phyloP scores from a whole-genome alignment of 1,140 invertebrate species.

The Papilio machaon region DNA sequence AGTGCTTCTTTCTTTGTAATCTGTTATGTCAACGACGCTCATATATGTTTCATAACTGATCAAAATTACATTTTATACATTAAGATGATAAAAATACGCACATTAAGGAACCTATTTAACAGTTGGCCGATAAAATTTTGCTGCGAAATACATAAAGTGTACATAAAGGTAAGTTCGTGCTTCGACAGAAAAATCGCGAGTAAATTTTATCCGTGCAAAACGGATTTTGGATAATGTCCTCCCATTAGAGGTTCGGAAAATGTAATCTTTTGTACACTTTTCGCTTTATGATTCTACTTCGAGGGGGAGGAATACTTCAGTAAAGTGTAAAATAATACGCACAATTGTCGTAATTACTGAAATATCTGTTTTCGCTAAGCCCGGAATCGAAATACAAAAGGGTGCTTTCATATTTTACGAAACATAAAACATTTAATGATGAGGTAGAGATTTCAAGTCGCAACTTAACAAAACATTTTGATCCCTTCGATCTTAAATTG shows the following conservation, averaged over 20 bases:
- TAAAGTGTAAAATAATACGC: slow-evolving; percentile 37
- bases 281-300: slow-evolving; percentile 51
- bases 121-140: slow-evolving; percentile 68
- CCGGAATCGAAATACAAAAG: not conserved
- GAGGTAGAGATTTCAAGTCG: slow-evolving; percentile 2
- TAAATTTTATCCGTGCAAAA: slow-evolving; percentile 67
- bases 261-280: slow-evolving; percentile 60
- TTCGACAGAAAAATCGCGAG: slow-evolving; percentile 61
- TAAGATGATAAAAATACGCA: slow-evolving; percentile 57
- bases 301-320: slow-evolving; percentile 37
- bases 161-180: slow-evolving; percentile 71
- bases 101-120: slow-evolving; percentile 64
- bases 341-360: slow-evolving; percentile 19
- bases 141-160: slow-evolving; percentile 71
- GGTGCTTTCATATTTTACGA: not conserved
- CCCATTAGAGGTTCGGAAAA: slow-evolving; percentile 69
- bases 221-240: slow-evolving; percentile 68
- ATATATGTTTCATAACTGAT: slow-evolving; percentile 63
- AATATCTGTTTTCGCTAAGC: slow-evolving; percentile 8
- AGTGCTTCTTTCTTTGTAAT: slow-evolving; percentile 70
- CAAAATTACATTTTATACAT: slow-evolving; percentile 69
- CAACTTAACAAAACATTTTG: not conserved
- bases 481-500: not conserved
- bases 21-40: slow-evolving; percentile 50
- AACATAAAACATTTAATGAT: slow-evolving; percentile 29